Evolutionary conservation across 1,140 invertebrate genomes (phyloP).

Genomic region (Drosophila ficusphila): DNA sequence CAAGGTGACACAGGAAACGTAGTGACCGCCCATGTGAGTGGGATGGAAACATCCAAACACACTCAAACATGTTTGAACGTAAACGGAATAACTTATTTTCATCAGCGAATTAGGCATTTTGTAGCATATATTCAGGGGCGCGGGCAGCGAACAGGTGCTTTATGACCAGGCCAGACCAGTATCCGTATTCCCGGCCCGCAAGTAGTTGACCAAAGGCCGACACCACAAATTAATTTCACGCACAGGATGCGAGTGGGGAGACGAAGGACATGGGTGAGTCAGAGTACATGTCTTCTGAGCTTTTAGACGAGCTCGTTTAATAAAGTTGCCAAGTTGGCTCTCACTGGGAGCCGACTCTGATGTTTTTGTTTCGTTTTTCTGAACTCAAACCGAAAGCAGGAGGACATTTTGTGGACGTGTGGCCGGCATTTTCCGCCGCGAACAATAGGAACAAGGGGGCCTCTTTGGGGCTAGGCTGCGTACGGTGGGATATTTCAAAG

Average conservation of each 20-base stretch:
- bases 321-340: conserved; percentile 14
- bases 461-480: not conserved
- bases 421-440: conserved; percentile 2
- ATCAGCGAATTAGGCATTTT: conserved; percentile 65
- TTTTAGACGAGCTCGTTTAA: conserved; percentile 23
- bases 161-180: conserved; percentile 17
- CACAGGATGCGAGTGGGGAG: conserved; percentile 4
- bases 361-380: not conserved
- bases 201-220: conserved; percentile 32
- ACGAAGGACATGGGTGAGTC: not conserved
- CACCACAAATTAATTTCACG: conserved; percentile 64
- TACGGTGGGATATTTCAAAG: not conserved
- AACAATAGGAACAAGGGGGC: not conserved
- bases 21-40: conserved; percentile 17
- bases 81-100: conserved; percentile 64
- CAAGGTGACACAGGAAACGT: no score
- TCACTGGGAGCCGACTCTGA: not conserved
- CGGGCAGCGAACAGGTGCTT: conserved; percentile 10
- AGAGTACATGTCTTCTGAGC: not conserved
- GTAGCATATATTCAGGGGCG: conserved; percentile 59
- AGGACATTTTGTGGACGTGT: conserved; percentile 14
- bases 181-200: conserved; percentile 7
- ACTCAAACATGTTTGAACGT: conserved; percentile 5
- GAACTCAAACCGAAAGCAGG: conserved; percentile 3
- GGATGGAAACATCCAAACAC: conserved; percentile 2